phyloP scores from a whole-genome alignment of 1,140 invertebrate species.

The Achatina immaculata region DNA sequence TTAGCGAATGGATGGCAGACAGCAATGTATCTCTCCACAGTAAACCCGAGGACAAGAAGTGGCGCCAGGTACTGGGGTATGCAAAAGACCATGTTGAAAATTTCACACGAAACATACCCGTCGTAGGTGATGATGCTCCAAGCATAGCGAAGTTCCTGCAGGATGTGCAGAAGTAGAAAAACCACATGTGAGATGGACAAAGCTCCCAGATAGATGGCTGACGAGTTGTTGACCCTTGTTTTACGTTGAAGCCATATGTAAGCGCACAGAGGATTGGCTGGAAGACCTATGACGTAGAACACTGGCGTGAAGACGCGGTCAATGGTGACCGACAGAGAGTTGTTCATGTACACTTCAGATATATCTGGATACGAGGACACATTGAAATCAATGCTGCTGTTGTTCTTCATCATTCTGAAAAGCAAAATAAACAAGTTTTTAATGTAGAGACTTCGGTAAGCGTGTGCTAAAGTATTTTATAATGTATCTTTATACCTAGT shows the following conservation, averaged over 20 bases:
- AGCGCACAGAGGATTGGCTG: slow-evolving; percentile 60
- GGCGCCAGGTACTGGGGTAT: slow-evolving; percentile 68
- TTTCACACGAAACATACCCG: slow-evolving; percentile 61
- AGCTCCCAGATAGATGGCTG: slow-evolving; percentile 66
- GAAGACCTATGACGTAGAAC: slow-evolving; percentile 64
- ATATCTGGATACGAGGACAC: background rate
- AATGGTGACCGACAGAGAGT: slow-evolving; percentile 46
- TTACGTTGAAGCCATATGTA: slow-evolving; percentile 62
- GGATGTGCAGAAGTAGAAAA: slow-evolving; percentile 60
- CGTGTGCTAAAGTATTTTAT: no score
- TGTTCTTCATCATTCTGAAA: slow-evolving; percentile 22
- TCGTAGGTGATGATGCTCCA: slow-evolving; percentile 60
- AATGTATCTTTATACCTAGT: no score
- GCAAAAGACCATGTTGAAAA: slow-evolving; percentile 61
- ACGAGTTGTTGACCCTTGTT: slow-evolving; percentile 61
- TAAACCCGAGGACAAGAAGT: slow-evolving; percentile 80
- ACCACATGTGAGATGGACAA: slow-evolving; percentile 62
- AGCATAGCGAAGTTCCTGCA: slow-evolving; percentile 62
- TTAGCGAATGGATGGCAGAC: slow-evolving; percentile 90
- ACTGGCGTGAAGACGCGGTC: slow-evolving; percentile 57
- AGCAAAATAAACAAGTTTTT: background rate
- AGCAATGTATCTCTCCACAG: slow-evolving; percentile 93
- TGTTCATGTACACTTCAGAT: slow-evolving; percentile 32
- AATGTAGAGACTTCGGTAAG: background rate
- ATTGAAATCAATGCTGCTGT: background rate